These are phyloP conservation scores for Propithecus perrieri DNA, from an alignment of 2,797 vertebrate species.

Conservation along the genomic window DNA sequence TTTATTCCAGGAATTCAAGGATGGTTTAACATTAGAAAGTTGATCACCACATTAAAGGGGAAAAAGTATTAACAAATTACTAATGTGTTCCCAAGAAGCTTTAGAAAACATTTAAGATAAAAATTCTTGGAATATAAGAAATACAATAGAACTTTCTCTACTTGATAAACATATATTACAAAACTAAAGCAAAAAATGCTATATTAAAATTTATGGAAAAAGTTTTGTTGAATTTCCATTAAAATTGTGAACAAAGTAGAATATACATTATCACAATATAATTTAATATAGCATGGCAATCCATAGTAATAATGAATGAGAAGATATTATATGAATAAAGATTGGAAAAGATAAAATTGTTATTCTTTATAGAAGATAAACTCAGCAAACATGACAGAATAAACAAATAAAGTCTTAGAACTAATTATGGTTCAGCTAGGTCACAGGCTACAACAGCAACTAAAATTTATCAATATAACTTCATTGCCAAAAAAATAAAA, in stretches of 20 bases:
- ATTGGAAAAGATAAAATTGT: not conserved
- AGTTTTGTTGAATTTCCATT: not conserved
- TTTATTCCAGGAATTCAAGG: not conserved
- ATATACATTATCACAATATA: not conserved
- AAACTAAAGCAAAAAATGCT: not conserved
- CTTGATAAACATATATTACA: not conserved
- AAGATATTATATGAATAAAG: not conserved
- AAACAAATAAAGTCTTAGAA: not conserved
- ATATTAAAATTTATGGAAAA: not conserved
- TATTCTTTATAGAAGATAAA: not conserved
- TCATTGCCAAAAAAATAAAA: not conserved
- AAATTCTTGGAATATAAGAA: not conserved
- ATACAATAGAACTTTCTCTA: not conserved
- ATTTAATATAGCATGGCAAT: not conserved
- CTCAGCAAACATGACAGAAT: not conserved
- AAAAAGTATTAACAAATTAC: not conserved
- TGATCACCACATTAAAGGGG: not conserved
- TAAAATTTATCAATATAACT: not conserved
- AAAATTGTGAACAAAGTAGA: not conserved
- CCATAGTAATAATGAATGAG: not conserved
- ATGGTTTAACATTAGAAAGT: not conserved
- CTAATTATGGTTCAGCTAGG: not conserved
- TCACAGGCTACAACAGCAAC: not conserved
- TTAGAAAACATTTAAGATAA: conserved; percentile 8
- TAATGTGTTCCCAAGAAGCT: not conserved